Conservation (phyloP, 2,797 vertebrate species). For the Rhadinocentrus ornatus region DNA sequence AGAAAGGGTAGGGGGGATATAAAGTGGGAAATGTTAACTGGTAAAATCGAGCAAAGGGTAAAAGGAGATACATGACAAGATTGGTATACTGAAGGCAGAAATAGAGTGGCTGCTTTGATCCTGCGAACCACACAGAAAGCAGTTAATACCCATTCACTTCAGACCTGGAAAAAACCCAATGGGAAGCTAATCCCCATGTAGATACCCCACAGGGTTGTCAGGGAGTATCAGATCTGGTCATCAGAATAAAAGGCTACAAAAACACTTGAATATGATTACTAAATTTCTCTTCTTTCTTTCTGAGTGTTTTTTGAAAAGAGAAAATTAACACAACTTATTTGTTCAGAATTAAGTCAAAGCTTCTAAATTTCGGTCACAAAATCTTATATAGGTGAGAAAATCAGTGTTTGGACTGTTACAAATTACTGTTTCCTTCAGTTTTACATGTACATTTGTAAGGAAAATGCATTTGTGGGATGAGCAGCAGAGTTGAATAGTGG, state of each 20-base stretch:
- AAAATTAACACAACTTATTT: neutral
- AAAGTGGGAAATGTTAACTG: conserved; percentile 70
- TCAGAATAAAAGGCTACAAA: neutral
- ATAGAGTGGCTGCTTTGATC: conserved; percentile 29
- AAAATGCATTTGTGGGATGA: too few relatives aligned
- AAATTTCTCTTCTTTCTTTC: too few relatives aligned
- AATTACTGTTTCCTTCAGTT: too few relatives aligned
- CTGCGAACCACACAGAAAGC: conserved; percentile 42
- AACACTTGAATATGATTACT: neutral
- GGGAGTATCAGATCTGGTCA: neutral
- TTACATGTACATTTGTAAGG: too few relatives aligned
- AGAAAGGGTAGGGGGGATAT: conserved; percentile 58
- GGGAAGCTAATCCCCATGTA: conserved; percentile 25
- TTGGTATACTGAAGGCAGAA: conserved; percentile 40
- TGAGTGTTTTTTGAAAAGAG: neutral
- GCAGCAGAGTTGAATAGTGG: too few relatives aligned
- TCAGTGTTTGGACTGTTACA: too few relatives aligned
- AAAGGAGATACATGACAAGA: conserved; percentile 50
- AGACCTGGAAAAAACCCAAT: conserved; percentile 59
- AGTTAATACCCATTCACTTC: conserved; percentile 42
- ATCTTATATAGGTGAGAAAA: too few relatives aligned
- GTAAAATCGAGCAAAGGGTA: conserved; percentile 49
- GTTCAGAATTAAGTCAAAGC: neutral
- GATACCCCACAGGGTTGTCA: neutral
- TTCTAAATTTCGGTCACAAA: too few relatives aligned